Conservation (phyloP, 2,797 vertebrate genomes). For the Trachops cirrhosus region DNA sequence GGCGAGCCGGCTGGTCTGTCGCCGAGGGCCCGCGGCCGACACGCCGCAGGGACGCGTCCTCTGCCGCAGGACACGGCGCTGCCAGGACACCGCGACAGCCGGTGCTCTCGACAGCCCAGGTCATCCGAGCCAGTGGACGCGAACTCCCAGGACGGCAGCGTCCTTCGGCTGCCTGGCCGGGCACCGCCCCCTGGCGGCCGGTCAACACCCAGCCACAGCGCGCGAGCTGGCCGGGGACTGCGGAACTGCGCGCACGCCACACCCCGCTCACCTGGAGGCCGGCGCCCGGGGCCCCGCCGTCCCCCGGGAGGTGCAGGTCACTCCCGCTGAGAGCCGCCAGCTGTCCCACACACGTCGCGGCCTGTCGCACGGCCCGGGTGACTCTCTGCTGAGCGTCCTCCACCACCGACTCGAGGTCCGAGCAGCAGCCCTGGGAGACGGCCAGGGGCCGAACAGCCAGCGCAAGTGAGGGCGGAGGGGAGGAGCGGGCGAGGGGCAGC, state of each 20-base stretch:
- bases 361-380: slow-evolving; percentile 81
- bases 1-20: background rate
- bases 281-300: slow-evolving; percentile 66
- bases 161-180: background rate
- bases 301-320: slow-evolving; percentile 79
- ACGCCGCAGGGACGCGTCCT: too few relatives aligned
- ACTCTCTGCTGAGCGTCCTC: slow-evolving; percentile 89
- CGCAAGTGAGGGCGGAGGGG: background rate
- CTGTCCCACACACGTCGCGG: slow-evolving; percentile 82
- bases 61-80: background rate
- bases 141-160: background rate
- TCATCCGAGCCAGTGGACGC: background rate
- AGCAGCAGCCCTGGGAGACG: slow-evolving; percentile 91
- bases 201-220: background rate
- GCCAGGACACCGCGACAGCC: background rate
- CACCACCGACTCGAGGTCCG: slow-evolving; percentile 95
- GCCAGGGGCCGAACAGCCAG: background rate
- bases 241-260: background rate
- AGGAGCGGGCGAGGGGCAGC: background rate
- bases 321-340: slow-evolving; percentile 85
- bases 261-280: slow-evolving; percentile 74
- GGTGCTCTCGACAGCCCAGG: background rate
- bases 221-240: background rate
- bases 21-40: background rate
- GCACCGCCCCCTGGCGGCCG: background rate